These are phyloP conservation scores for Diachasma alloeum DNA, from an alignment of 1,140 invertebrate species.

Conservation along the genomic window DNA sequence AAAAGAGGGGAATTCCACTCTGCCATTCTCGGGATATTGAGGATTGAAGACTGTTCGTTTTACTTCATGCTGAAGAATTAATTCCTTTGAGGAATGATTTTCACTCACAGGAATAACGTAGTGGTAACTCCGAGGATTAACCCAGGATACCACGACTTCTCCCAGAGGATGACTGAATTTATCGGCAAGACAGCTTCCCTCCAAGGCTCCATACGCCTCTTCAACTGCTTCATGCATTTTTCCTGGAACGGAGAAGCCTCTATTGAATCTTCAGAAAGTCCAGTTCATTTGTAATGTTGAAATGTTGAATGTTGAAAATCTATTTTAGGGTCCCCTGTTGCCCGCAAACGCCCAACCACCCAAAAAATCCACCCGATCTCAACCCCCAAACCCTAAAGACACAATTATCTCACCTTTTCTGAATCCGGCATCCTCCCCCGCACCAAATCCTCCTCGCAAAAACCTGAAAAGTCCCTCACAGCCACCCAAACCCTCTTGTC, in stretches of 20 bases:
- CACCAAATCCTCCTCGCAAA: not conserved
- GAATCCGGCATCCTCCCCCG: not conserved
- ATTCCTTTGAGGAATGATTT: not conserved
- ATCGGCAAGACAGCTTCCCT: slow-evolving; percentile 77
- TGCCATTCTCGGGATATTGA: no score
- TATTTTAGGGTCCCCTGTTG: no score
- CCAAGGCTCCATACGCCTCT: slow-evolving; percentile 82
- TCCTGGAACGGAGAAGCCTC: slow-evolving; percentile 65
- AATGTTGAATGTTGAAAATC: no score
- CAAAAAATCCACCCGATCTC: not conserved
- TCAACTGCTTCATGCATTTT: slow-evolving; percentile 76
- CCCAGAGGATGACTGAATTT: slow-evolving; percentile 83
- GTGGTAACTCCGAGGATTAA: slow-evolving; percentile 74
- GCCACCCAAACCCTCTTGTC: not conserved
- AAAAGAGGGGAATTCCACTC: no score
- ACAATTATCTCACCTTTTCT: not conserved
- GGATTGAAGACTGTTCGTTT: no score
- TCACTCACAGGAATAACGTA: slow-evolving; percentile 69
- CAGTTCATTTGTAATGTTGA: not conserved
- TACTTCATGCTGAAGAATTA: no score
- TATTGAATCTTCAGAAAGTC: not conserved
- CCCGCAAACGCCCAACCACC: not conserved
- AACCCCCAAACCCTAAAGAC: not conserved
- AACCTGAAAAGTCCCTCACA: not conserved
- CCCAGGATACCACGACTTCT: slow-evolving; percentile 81